These are phyloP conservation scores for Anarrhichthys ocellatus DNA, from an alignment of 2,113 vertebrate species.

Conservation along the genomic window DNA sequence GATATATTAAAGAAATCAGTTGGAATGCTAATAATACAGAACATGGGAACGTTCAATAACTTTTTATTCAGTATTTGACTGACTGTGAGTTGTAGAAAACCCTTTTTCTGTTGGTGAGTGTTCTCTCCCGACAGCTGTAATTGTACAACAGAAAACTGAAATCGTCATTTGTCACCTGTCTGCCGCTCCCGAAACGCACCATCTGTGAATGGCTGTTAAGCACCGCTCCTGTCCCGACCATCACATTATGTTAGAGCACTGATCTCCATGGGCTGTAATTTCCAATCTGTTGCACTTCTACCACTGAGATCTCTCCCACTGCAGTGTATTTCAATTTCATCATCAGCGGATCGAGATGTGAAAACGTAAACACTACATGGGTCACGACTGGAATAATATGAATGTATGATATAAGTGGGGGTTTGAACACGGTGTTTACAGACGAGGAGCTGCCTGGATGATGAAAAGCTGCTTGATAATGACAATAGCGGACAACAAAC, in stretches of 20 bases:
- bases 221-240: background rate
- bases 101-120: background rate
- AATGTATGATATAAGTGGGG: background rate
- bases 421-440: conserved; percentile 21
- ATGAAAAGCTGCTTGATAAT: conserved; percentile 42
- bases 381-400: background rate
- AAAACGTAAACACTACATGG: background rate
- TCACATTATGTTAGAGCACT: background rate
- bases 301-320: background rate
- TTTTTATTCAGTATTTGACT: background rate
- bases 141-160: background rate
- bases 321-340: background rate
- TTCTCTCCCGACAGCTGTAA: background rate
- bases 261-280: background rate
- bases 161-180: background rate
- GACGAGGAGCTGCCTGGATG: conserved; percentile 19
- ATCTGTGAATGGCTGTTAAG: conserved; percentile 11
- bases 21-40: background rate
- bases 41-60: background rate
- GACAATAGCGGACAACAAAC: conserved; percentile 32
- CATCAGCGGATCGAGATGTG: background rate
- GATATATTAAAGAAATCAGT: background rate
- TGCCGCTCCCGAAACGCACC: conserved; percentile 16
- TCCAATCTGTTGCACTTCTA: conserved; percentile 20
- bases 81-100: background rate